Base-by-base conservation (phyloP, 2,797 vertebrate species). In the Selene dorsalis region DNA sequence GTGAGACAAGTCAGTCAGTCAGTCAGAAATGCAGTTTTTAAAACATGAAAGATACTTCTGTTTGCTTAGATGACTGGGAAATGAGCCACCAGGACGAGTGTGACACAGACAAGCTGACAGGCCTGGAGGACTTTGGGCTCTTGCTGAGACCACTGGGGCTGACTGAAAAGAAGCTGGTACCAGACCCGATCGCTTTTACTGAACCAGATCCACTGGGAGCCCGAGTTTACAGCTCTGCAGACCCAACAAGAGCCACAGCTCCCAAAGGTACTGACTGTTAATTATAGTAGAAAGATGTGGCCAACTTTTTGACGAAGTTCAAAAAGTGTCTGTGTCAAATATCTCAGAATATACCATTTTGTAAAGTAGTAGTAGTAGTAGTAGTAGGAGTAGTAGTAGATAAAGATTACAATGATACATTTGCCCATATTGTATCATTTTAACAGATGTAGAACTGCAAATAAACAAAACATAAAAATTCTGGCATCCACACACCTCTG, bases 171-270 rank as follows among this genome's bases (percentile, higher is more conserved):
- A 96, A 93, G 79, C 87, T 89, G 47, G 92, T 95, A 53, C 95
- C 95, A 7, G 95, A 95, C 64, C 94, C 95, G 22, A 95, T 96
- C 35, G 66, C 88, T 28, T 96, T 96, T 85, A 83, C 76, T 6
- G 95, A 95, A 75, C 88, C 93, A 3, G 95, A 96, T 91, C 95
- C 95, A 2, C 94, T 96, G 0, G 95, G 95, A 50, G 91, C 95
- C 26, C 82, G 92, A 45, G 88, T 92, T 78, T 92, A 92, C 78
- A 90, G 75, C 80, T 75, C 87, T 28, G 56, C 86, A 53, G 86
- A 73, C 28, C 75, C 79, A 1, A 65, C 87, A 2, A 91, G 77
- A 50, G 80, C 75, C 26, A 26, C 83, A 2, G 55, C 83, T 56
- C 75, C 88, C 18, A 95, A 93, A 94, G 93, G 95, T 95, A 87